Base-by-base conservation (phyloP, 2,888 invertebrate species). In the Parascotia fuliginaria region DNA sequence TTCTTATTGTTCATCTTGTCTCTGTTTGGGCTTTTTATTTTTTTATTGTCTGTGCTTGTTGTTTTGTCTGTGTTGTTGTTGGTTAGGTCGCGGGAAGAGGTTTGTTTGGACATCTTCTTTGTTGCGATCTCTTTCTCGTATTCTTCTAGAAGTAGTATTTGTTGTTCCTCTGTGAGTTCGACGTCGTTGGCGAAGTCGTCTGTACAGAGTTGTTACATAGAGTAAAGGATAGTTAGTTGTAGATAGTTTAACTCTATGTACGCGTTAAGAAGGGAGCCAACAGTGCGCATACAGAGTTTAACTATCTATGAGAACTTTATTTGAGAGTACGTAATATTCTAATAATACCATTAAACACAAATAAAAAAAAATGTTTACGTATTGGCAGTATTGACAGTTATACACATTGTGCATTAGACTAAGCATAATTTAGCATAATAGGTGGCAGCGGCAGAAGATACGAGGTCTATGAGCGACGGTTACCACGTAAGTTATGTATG, bases 121-220 rank as follows among this genome's bases (percentile, higher is more conserved):
- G 80, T 78, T 0, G 88, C 75, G 29, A 93, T 94, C 79, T 95
- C 95, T 51, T 90, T 93, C 77, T 95, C 95, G 77, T 95, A 95
- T 73, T 95, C 94, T 72, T 94, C 94, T 69, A 95, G 82, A 43
- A 95, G 87, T 67, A 94, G 84, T 3, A 89, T 95, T 77, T 95
- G 95, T 71, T 95, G 94, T 82, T 95, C 95, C 81, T 95, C 95
- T 3, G 95, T 94, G 44, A 95, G 82, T 81, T 95, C 95, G 48
- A 95, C 92, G 78, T 94, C 93, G 64, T 92, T 85, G 31, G 94
- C 92, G 84, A 95, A 94, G 78, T 95, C 94, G 86, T 94, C 94
- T 93, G 87, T 61, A 89, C 83, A 75, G 47, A 69, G 49, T 51
- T 56, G 41, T 33, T 41, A 33, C 13, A 53, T 43, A 19, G 12